Base-by-base conservation (phyloP, 1,140 invertebrate genomes). In the Pseudomyrmex cubaensis region DNA sequence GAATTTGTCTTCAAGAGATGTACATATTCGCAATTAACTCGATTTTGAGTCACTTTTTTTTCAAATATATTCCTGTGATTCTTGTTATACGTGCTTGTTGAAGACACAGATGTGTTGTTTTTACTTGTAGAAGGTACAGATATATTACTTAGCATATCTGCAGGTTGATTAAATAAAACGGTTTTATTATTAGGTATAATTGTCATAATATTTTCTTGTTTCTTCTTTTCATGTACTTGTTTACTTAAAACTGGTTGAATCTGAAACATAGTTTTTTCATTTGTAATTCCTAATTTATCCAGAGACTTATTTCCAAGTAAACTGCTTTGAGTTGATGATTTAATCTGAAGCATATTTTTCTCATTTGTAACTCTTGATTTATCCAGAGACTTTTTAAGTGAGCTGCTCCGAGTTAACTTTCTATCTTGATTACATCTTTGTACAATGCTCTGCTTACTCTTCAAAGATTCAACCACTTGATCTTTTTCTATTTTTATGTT, bases 171-270 rank as follows among this genome's bases (percentile, higher is more conserved):
- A n/a, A 13, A 4, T 25, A 10, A 25, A 46, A n/a, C 5, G 57
- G 13, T 63, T 67, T 78, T n/a, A 50, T 87, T 17, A 48, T 50
- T 82, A n/a, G 83, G 70, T 22, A 90, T 44, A 35, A 80, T 69
- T 59, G 83, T 61, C 80, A 87, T 87, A 73, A 86, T 7, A 83
- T 83, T 82, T 46, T 82, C 61, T 62, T 12, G 52, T 25, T 44
- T 22, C 7, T 76, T 76, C 5, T 9, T 9, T 20, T 77, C 62
- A 1, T 54, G 17, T 12, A 56, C n/a, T 35, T 59, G 3, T 10
- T 46, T 20, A 12, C 0, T 35, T 35, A 35, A 35, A 35, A 35
- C 35, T 35, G 35, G 5, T 35, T 35, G 35, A 35, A 7, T 35
- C 5, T 35, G 35, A 35, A 35, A 35, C 35, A 7, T 35, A 35